Evolutionary conservation across 2,888 invertebrate genomes (phyloP).

Genomic region (Notodonta ziczac): DNA sequence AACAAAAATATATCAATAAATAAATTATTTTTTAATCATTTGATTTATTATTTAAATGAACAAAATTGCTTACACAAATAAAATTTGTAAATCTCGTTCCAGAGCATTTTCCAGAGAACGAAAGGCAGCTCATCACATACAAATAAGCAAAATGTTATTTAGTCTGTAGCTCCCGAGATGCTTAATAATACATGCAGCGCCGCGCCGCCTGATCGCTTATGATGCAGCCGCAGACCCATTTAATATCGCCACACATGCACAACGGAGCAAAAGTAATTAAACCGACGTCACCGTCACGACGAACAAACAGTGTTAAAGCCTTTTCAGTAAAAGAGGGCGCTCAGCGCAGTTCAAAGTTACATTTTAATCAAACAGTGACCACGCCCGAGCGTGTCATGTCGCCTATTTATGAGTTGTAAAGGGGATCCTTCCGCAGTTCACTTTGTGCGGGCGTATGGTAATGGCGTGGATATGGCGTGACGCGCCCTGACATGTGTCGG

Average conservation of each 20-base stretch:
- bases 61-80: neutral
- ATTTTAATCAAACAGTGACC: constrained; percentile 79
- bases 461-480: constrained; percentile 73
- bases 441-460: constrained; percentile 71
- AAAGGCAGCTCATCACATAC: neutral
- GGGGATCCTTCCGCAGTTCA: constrained; percentile 68
- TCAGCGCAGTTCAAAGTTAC: constrained; percentile 60
- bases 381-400: constrained; percentile 68
- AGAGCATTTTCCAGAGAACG: neutral
- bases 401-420: constrained; percentile 74
- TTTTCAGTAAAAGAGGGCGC: constrained; percentile 60
- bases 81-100: neutral
- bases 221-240: constrained; percentile 48
- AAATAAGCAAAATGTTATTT: neutral
- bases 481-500: constrained; percentile 76
- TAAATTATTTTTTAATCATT: neutral
- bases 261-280: constrained; percentile 71
- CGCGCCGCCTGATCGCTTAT: constrained; percentile 47
- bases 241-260: constrained; percentile 65
- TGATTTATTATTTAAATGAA: neutral
- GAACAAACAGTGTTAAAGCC: constrained; percentile 59
- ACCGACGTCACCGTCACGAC: constrained; percentile 59
- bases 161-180: constrained; percentile 11
- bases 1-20: too few species aligned
- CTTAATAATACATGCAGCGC: constrained; percentile 26